Base-by-base conservation (phyloP, 2,888 invertebrate species). In the Salticus scenicus region DNA sequence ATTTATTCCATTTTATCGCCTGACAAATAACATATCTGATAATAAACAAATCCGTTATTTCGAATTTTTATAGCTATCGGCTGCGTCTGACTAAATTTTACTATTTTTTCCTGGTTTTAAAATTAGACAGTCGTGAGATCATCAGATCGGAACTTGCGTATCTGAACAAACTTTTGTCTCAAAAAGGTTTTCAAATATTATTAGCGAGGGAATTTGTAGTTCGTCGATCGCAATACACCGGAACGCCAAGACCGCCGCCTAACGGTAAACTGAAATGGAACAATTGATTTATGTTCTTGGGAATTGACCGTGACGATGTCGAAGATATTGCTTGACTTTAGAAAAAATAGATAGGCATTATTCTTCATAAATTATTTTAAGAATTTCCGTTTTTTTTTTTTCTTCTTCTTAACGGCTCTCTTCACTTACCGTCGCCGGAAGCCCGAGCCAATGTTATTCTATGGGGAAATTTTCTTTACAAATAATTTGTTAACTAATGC, bases 61-160 rank as follows among this genome's bases (percentile, higher is more conserved):
- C 30, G 2, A 71, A 41, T 41, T 78, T 78, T 41, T 41, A 70
- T 63, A 63, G 10, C 70, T 71, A 71, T 64, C 20, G 24, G 27
- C 63, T 24, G 64, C 71, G 78, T 64, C 27, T 71, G 42, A 24
- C 57, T 57, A 27, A 57, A 33, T 63, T 30, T 10, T 2, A 7
- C 37, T 20, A n/a, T 30, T 47, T 64, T 64, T 76, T 76, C 76
- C 78, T 71, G 78, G 71, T 71, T 78, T 78, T 70, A 78, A 78
- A 77, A 57, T 71, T 78, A 78, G 78, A 57, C 5, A 20, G 66
- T 67, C 57, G 57, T 24, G 28, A 42, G 42, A 2, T 41, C 71
- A 64, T 14, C 30, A 31, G 78, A 72, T 71, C 63, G 70, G 70
- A 78, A 75, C 70, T 64, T 31, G 12, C 57, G 2, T 12, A 24